These are phyloP conservation scores for Patiria pectinifera DNA, from an alignment of 53 echinoderm and acorn worm species.

Conservation along the genomic window DNA sequence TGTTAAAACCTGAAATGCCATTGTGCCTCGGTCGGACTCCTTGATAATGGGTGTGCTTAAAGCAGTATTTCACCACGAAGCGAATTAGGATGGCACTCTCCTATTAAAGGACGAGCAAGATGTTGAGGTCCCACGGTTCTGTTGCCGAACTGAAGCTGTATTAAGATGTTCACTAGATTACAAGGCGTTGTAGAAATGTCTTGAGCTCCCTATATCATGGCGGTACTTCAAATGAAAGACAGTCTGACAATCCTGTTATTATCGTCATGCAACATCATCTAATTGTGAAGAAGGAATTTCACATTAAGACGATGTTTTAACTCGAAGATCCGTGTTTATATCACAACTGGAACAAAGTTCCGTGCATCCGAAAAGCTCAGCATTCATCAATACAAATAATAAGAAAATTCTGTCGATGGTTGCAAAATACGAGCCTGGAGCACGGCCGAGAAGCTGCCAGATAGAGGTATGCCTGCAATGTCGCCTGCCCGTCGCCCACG, in stretches of 20 bases:
- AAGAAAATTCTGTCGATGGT: neutral
- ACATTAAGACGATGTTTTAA: neutral
- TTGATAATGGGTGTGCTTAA: no score
- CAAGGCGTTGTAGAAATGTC: no score
- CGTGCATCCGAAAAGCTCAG: neutral
- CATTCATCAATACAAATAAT: neutral
- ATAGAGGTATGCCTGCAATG: slow-evolving; percentile 45
- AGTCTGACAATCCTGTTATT: no score
- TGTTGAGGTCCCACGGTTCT: no score
- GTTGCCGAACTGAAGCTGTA: no score
- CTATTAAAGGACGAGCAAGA: no score
- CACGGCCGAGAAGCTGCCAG: neutral
- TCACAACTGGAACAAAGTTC: neutral
- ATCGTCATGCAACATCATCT: neutral
- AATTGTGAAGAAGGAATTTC: neutral
- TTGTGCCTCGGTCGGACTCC: no score
- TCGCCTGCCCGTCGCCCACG: slow-evolving; percentile 46
- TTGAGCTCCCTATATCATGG: neutral
- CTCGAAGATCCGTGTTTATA: neutral
- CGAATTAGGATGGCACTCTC: no score
- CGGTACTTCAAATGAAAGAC: no score
- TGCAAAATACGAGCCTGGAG: slow-evolving; percentile 7
- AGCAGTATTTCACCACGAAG: no score
- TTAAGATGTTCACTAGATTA: no score
- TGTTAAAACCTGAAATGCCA: no score